Base-by-base conservation (phyloP, 2,113 vertebrate genomes). In the Vicugna pacos region DNA sequence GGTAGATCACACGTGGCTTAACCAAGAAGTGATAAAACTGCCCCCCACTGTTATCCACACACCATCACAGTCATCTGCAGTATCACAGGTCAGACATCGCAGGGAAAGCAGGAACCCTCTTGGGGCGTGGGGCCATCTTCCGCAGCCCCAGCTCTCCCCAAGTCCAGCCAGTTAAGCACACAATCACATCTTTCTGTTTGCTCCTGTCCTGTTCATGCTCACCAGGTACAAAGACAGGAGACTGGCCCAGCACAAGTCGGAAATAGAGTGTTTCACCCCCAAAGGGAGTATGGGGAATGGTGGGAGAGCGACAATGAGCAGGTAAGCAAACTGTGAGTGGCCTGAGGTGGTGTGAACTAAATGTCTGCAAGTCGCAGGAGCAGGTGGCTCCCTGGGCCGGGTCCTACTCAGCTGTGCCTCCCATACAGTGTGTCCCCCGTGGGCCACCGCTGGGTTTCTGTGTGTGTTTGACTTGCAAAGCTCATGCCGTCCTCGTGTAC, bases 271-370 rank as follows among this genome's bases (percentile, higher is more conserved):
- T 99, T 99, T 99, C 99, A 99, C 99, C 98, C 98, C 98, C 98
- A 99, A 99, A 98, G 99, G 98, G 98, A 99, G 98, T 99, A 98
- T 99, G 99, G 99, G 98, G 97, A 99, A 99, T 99, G 99, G 99
- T 99, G 99, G 99, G 98, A 98, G 98, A 98, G 99, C 99, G 97
- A 99, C 98, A 92, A 98, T 99, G 98, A 99, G 98, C 98, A 99
- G 99, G 99, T 99, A 99, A 99, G 98, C 98, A 97, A 98, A 98
- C 82, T 96, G 98, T 98, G 98, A 97, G 98, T 98, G 98, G 97
- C 97, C 97, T 87, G 93, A 97, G 98, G 95, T 85, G 96, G 96
- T 97, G 97, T 98, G 98, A 98, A 89, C 50, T 98, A 97, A 97
- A 97, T 98, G 98, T 98, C 93, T 96, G 96, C 96, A 87, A 98